phyloP scores from a whole-genome alignment of 2,888 invertebrate genomes.

The Neoscelio sp. region DNA sequence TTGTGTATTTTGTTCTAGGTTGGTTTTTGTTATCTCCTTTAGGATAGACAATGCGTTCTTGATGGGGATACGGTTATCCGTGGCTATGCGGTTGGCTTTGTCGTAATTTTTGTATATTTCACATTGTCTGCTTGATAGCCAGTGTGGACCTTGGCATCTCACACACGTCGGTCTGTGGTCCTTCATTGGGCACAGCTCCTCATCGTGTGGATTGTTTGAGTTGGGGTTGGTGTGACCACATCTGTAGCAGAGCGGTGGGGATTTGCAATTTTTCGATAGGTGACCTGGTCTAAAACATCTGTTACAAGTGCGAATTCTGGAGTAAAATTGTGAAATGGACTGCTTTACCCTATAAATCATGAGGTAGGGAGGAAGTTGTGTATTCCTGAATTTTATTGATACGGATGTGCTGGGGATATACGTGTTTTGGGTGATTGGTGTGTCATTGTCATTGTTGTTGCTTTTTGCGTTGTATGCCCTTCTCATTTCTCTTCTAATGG shows the following conservation, averaged over 20 bases:
- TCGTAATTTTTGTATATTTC: background rate
- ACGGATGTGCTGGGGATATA: no score
- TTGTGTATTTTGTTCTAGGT: no score
- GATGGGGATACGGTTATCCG: background rate
- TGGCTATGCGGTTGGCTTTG: background rate
- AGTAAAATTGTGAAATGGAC: background rate
- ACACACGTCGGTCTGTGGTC: background rate
- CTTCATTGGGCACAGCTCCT: background rate
- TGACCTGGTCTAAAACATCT: background rate
- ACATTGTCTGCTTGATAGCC: background rate
- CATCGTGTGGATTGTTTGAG: no score
- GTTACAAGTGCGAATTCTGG: background rate
- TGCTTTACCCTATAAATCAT: background rate
- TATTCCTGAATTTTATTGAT: slow-evolving; percentile 1
- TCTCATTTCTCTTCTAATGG: background rate
- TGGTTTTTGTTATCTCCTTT: no score
- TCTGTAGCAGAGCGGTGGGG: background rate
- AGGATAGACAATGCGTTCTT: no score
- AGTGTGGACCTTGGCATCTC: background rate
- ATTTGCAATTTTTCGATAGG: background rate
- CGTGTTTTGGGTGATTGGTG: no score
- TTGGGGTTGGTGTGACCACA: background rate
- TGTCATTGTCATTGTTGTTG: no score
- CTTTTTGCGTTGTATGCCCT: no score
- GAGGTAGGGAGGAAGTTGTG: background rate